phyloP scores from a whole-genome alignment of 2,888 invertebrate species.

The Himalopsyche kuldschensis region DNA sequence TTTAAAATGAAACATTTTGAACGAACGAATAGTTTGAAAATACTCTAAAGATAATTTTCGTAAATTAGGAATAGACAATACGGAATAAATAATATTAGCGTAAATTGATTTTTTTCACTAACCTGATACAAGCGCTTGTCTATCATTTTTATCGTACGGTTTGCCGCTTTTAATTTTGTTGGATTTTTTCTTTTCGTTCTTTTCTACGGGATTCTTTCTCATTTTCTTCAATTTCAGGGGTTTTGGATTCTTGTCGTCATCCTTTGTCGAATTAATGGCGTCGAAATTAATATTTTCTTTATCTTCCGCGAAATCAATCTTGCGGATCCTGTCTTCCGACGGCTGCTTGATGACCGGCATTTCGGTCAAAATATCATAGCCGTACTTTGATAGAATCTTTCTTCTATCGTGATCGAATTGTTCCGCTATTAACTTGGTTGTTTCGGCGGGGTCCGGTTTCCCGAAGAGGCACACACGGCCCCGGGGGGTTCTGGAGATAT shows the following conservation, averaged over 20 bases:
- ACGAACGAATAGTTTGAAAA: too few relatives aligned
- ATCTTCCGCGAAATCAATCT: conserved; percentile 13
- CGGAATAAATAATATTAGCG: background rate
- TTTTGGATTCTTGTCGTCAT: background rate
- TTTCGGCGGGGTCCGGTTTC: conserved; percentile 20
- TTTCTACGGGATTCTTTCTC: conserved; percentile 25
- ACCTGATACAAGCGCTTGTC: conserved; percentile 36
- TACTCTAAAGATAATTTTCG: too few relatives aligned
- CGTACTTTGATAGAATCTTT: conserved; percentile 28
- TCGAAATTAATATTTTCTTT: conserved; percentile 28
- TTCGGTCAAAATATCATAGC: conserved; percentile 31
- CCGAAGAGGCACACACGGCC: conserved; percentile 34
- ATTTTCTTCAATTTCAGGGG: background rate
- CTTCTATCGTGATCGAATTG: conserved; percentile 30
- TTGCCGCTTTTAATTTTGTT: background rate
- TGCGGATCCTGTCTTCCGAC: background rate
- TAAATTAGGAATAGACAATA: too few relatives aligned
- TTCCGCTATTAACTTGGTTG: conserved; percentile 17
- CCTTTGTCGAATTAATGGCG: background rate
- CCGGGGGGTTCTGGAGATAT: conserved; percentile 15
- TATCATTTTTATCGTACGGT: background rate
- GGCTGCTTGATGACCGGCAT: background rate
- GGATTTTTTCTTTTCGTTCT: conserved; percentile 23
- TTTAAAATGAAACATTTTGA: too few relatives aligned
- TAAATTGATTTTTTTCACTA: background rate